phyloP scores from a whole-genome alignment of 2,113 vertebrate genomes.

The Paramisgurnus dabryanus region DNA sequence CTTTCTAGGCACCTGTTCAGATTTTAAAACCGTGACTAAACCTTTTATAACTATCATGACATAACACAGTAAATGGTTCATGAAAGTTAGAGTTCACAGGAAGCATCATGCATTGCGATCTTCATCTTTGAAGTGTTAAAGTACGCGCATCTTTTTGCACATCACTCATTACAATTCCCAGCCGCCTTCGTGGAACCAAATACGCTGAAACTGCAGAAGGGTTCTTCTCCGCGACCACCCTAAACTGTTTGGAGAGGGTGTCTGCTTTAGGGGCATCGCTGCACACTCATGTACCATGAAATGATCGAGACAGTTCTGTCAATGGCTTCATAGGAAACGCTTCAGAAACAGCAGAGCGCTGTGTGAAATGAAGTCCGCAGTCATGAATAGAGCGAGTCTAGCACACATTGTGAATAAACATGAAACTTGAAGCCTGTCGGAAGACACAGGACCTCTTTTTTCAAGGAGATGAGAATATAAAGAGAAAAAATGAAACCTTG shows the following conservation, averaged over 20 bases:
- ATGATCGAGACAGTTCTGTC: slow-evolving; percentile 55
- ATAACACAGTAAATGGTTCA: not conserved
- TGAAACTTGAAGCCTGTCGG: slow-evolving; percentile 28
- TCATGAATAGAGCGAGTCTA: slow-evolving; percentile 43
- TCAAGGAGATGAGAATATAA: slow-evolving; percentile 24
- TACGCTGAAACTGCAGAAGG: slow-evolving; percentile 35
- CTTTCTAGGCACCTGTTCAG: no score
- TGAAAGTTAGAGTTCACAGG: not conserved
- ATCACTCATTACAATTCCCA: slow-evolving; percentile 31
- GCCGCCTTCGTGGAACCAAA: slow-evolving; percentile 33
- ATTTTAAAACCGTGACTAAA: no score
- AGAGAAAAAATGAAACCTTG: slow-evolving; percentile 61
- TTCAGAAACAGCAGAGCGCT: slow-evolving; percentile 56
- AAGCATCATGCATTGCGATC: slow-evolving; percentile 19
- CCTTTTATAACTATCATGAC: no score
- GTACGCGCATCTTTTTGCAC: not conserved
- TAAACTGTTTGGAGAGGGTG: slow-evolving; percentile 57
- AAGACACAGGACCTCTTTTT: slow-evolving; percentile 6
- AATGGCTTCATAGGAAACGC: slow-evolving; percentile 53
- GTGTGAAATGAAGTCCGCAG: slow-evolving; percentile 60
- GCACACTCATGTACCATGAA: slow-evolving; percentile 56
- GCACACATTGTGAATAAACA: slow-evolving; percentile 56
- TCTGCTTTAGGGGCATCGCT: slow-evolving; percentile 46
- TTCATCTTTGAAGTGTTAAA: slow-evolving; percentile 8
- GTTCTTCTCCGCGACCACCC: slow-evolving; percentile 39